Evolutionary conservation across 2,888 invertebrate genomes (phyloP).

Genomic region (Drosophila anceps): DNA sequence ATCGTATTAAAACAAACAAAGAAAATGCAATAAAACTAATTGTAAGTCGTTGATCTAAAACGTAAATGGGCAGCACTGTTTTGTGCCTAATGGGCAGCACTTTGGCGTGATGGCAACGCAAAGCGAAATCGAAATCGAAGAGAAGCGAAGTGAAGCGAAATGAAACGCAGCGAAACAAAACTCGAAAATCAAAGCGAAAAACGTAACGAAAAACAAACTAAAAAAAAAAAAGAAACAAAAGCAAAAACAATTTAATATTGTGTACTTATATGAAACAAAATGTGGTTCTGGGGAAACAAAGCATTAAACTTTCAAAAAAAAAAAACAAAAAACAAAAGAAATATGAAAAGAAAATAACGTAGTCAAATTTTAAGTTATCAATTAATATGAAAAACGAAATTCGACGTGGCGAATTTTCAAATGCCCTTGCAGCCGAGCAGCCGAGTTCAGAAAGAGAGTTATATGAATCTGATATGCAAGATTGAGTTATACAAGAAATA

Average conservation of each 20-base stretch:
- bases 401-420: conserved; percentile 30
- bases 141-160: conserved; percentile 30
- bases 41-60: conserved; percentile 52
- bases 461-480: neutral
- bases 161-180: conserved; percentile 39
- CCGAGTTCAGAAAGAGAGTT: too few species aligned
- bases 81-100: conserved; percentile 33
- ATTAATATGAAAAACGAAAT: conserved; percentile 9
- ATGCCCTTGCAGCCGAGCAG: conserved; percentile 41
- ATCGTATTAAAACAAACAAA: conserved; percentile 4
- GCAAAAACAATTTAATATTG: conserved; percentile 24
- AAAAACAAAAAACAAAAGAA: conserved; percentile 1
- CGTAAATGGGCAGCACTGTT: conserved; percentile 34
- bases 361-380: conserved; percentile 64
- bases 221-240: neutral
- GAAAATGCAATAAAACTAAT: conserved; percentile 58
- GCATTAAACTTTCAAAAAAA: conserved; percentile 64
- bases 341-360: conserved; percentile 19
- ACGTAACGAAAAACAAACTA: conserved; percentile 41
- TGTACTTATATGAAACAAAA: conserved; percentile 34
- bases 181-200: conserved; percentile 58
- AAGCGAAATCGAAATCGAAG: conserved; percentile 14
- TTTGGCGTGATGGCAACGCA: conserved; percentile 18
- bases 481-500: neutral
- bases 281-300: conserved; percentile 79